Percentiles rank a stretch among this genome's conserved stretches.
phyloP scores from a whole-genome alignment of 2,888 invertebrate genomes.

The Epistrophe grossulariae region DNA sequence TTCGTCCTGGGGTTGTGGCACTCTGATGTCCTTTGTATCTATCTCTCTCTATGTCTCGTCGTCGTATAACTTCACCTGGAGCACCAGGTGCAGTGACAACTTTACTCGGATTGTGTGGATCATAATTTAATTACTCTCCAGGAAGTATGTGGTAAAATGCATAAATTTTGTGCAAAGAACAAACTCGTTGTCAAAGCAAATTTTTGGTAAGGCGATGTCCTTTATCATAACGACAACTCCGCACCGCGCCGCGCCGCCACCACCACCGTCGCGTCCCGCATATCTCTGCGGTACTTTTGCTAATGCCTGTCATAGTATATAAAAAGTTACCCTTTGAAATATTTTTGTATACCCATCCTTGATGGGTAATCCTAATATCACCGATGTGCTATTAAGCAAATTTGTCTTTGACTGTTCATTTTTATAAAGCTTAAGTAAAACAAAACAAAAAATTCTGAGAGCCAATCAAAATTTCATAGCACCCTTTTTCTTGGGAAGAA shows the following conservation, averaged over 20 bases:
- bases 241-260: not conserved
- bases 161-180: slow-evolving; percentile 48
- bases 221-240: not conserved
- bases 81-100: slow-evolving; percentile 70
- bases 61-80: slow-evolving; percentile 10
- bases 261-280: not conserved
- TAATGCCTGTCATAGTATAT: slow-evolving; percentile 8
- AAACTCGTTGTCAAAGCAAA: slow-evolving; percentile 20
- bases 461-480: slow-evolving; percentile 69
- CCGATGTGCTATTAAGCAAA: slow-evolving; percentile 45
- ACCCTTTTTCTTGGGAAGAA: slow-evolving; percentile 56
- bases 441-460: slow-evolving; percentile 17
- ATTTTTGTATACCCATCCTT: slow-evolving; percentile 15
- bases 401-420: slow-evolving; percentile 55
- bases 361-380: not conserved
- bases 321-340: slow-evolving; percentile 1
- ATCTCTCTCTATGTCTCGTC: not conserved
- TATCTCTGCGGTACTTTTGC: slow-evolving; percentile 7
- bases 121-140: slow-evolving; percentile 73
- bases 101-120: slow-evolving; percentile 69
- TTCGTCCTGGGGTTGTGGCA: slow-evolving; percentile 23
- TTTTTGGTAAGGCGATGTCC: not conserved
- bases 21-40: slow-evolving; percentile 53
- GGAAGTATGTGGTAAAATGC: slow-evolving; percentile 52
- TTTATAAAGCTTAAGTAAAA: not conserved